phyloP scores from a whole-genome alignment of 2,797 vertebrate genomes.

The Phrynocephalus forsythii region DNA sequence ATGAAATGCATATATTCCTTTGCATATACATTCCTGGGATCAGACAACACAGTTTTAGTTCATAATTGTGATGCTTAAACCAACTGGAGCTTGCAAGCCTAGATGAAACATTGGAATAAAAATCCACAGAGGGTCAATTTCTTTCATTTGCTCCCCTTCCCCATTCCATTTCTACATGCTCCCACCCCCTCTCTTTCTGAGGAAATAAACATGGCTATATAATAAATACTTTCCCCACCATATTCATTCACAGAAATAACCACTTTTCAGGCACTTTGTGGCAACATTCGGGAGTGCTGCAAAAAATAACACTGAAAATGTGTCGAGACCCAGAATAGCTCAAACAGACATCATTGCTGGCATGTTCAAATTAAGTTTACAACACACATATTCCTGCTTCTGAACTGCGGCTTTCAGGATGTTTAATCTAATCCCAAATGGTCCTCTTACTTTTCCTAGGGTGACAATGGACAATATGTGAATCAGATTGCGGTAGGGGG shows the following conservation, averaged over 20 bases:
- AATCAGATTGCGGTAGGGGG: too few relatives aligned
- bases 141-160: background rate
- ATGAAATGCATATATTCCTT: background rate
- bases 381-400: background rate
- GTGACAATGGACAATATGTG: too few relatives aligned
- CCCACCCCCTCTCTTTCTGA: accelerated
- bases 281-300: background rate
- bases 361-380: slow-evolving; percentile 13
- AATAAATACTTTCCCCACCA: background rate
- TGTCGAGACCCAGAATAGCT: background rate
- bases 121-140: background rate
- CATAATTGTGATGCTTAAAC: background rate
- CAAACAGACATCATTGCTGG: background rate
- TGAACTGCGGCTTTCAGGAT: background rate
- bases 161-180: background rate
- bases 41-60: background rate
- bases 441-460: background rate
- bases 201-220: background rate
- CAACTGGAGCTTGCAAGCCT: background rate
- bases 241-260: background rate
- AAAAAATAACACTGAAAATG: background rate
- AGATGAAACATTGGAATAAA: background rate
- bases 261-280: background rate
- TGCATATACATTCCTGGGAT: background rate
- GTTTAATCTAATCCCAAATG: background rate